Percentiles rank a stretch among this genome's conserved stretches.
phyloP scores from a whole-genome alignment of 2,113 vertebrate species.

The Furnarius figulus region DNA sequence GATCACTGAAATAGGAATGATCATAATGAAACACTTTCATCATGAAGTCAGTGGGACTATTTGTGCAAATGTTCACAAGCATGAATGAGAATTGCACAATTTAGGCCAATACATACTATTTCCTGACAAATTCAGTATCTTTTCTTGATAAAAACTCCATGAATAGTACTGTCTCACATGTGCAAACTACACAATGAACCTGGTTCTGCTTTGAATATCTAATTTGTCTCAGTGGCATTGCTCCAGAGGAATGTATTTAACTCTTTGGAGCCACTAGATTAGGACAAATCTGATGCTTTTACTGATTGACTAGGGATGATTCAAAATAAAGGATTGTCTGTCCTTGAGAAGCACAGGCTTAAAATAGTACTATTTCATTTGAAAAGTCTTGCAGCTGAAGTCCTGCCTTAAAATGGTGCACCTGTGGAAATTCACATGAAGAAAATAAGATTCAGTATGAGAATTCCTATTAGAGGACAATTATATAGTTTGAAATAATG shows the following conservation, averaged over 20 bases:
- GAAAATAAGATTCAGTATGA: neutral
- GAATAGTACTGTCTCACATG: constrained; percentile 27
- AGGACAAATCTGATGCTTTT: neutral
- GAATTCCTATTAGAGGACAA: constrained; percentile 18
- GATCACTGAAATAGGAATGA: constrained; percentile 46
- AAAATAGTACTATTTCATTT: neutral
- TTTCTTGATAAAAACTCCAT: constrained; percentile 21
- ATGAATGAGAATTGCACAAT: constrained; percentile 32
- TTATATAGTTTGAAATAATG: constrained; percentile 22
- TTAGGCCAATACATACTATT: constrained; percentile 1
- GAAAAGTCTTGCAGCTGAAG: neutral
- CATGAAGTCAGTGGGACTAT: constrained; percentile 36
- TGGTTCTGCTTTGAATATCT: constrained; percentile 44
- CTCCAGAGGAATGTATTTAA: constrained; percentile 27
- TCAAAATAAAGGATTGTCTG: constrained; percentile 9
- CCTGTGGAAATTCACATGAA: neutral
- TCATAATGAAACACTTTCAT: constrained; percentile 45
- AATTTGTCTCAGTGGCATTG: constrained; percentile 24
- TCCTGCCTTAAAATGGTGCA: neutral
- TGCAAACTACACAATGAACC: constrained; percentile 34
- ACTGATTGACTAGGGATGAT: neutral
- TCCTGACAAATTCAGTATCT: constrained; percentile 35
- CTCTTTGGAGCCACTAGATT: neutral
- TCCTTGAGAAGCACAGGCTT: constrained; percentile 2
- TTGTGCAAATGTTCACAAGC: constrained; percentile 45